These are phyloP conservation scores for Meriones unguiculatus DNA, from an alignment of 2,113 vertebrate genomes.

Conservation along the genomic window DNA sequence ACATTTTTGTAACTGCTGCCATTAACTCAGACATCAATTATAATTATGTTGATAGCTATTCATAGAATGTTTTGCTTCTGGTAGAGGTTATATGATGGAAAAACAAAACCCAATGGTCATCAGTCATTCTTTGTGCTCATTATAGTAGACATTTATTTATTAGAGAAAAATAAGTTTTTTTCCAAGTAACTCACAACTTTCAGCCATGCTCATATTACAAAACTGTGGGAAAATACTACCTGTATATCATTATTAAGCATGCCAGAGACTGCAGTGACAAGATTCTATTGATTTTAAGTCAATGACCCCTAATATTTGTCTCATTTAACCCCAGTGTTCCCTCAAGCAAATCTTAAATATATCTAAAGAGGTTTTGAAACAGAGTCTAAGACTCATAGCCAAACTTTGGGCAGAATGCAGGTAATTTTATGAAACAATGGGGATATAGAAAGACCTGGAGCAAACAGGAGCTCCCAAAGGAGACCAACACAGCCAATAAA, in stretches of 20 bases:
- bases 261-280: neutral
- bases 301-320: neutral
- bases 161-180: slow-evolving; percentile 37
- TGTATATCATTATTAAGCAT: slow-evolving; percentile 32
- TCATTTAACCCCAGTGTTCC: neutral
- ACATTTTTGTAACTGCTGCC: neutral
- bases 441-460: no score
- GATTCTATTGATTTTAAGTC: slow-evolving; percentile 22
- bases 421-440: no score
- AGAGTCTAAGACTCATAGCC: no score
- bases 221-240: neutral
- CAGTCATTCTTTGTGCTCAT: slow-evolving; percentile 7
- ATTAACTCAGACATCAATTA: neutral
- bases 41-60: slow-evolving; percentile 29
- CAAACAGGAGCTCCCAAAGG: no score
- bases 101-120: neutral
- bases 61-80: neutral
- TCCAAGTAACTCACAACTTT: neutral
- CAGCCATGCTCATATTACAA: neutral
- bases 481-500: no score
- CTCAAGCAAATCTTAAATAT: neutral
- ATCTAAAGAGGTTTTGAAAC: neutral
- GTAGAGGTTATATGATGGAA: neutral
- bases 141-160: slow-evolving; percentile 44
- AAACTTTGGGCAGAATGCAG: no score